Percentiles rank a stretch among this genome's conserved stretches.
phyloP scores from a whole-genome alignment of 2,888 invertebrate genomes.

The Acronicta aceris region DNA sequence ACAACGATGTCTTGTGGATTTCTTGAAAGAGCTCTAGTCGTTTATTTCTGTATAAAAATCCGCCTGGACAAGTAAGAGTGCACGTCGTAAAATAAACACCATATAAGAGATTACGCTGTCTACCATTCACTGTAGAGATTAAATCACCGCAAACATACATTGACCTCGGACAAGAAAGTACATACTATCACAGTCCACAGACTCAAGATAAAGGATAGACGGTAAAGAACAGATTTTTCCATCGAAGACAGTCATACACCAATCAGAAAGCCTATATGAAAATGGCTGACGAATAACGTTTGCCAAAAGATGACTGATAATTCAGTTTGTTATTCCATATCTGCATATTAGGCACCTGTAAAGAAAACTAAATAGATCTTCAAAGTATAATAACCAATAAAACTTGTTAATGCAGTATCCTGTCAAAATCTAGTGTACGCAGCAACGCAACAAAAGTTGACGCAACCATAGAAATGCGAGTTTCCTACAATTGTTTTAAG shows the following conservation, averaged over 20 bases:
- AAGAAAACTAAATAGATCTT: conserved; percentile 6
- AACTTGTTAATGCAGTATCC: not conserved
- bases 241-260: not conserved
- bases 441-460: conserved; percentile 44
- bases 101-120: conserved; percentile 39
- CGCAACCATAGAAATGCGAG: conserved; percentile 49
- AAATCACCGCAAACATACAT: conserved; percentile 36
- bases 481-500: conserved; percentile 69
- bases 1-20: conserved; percentile 9
- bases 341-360: conserved; percentile 12
- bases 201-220: not conserved
- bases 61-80: conserved; percentile 25
- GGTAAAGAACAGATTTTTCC: too few relatives aligned
- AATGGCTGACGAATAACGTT: conserved; percentile 8
- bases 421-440: not conserved
- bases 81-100: conserved; percentile 47
- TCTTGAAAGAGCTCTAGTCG: conserved; percentile 17
- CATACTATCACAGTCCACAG: conserved; percentile 19
- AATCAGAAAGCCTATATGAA: not conserved
- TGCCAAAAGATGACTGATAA: conserved; percentile 1
- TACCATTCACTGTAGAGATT: conserved; percentile 40
- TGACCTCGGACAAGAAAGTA: conserved; percentile 47
- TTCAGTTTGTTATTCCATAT: not conserved
- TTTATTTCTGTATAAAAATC: conserved; percentile 35
- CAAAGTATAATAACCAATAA: not conserved